phyloP scores from a whole-genome alignment of 2,888 invertebrate genomes.

The Protonemura montana region DNA sequence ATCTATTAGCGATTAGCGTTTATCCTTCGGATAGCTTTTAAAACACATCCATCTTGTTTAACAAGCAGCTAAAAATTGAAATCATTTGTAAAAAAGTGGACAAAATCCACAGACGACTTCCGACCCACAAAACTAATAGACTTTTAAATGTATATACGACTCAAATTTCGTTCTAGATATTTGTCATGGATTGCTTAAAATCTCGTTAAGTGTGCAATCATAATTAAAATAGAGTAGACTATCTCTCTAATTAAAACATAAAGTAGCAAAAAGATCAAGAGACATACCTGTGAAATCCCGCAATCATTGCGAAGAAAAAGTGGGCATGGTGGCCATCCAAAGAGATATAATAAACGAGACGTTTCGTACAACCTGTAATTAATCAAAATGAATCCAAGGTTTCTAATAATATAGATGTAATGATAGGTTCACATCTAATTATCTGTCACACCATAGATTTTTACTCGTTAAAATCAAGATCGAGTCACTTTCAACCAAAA shows the following conservation, averaged over 20 bases:
- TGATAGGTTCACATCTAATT: background rate
- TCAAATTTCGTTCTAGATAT: background rate
- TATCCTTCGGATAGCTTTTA: background rate
- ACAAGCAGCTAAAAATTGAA: background rate
- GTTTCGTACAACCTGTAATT: background rate
- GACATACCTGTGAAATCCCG: background rate
- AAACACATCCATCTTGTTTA: background rate
- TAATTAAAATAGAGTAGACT: background rate
- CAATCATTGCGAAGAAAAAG: background rate
- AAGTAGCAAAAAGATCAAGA: background rate
- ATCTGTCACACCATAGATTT: background rate
- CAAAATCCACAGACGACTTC: background rate
- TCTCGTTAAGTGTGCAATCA: conserved; percentile 12
- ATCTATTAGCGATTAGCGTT: background rate
- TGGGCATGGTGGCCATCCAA: background rate
- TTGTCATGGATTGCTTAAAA: background rate
- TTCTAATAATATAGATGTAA: background rate
- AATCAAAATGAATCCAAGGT: background rate
- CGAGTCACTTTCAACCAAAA: background rate
- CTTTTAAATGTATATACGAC: conserved; percentile 9
- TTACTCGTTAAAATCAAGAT: background rate
- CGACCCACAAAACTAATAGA: background rate
- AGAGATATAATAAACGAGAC: background rate
- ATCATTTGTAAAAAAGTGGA: background rate
- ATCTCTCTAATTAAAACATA: background rate